Evolutionary conservation across 2,888 invertebrate genomes (phyloP), one percentile per base, ranked within the genome.

Genomic region (Panopea generosa): DNA sequence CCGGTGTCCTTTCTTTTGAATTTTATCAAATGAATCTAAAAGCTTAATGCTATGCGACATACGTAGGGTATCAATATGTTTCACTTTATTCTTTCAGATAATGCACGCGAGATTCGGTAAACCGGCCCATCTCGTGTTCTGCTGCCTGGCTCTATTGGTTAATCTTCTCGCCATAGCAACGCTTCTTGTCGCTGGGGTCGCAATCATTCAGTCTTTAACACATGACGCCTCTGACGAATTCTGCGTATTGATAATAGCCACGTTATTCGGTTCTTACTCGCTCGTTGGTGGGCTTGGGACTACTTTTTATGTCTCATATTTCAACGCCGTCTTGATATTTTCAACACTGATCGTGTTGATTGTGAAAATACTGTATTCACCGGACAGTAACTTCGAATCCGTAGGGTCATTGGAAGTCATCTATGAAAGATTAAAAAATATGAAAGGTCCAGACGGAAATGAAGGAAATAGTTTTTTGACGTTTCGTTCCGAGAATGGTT

Each of bases 301-400:
- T 26, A 89, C 90, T 4, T 90, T 90, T 57, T 90, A 90, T 59
- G 90, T 90, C 18, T 88, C 89, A 9, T 90, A 90, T 77, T 88
- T 89, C 78, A 90, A 89, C 73, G 79, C 86, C 2, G 76, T 77
- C 22, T 55, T 88, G 26, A 84, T 87, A 7, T 88, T 86, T 60
- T 50, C 77, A 6, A 75, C 85, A 7, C 67, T 89, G 18, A 59
- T 86, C 9, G 61, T 76, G 38, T 82, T 87, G 50, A 83, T 77
- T 27, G 59, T 84, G 24, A 82, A 80, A 45, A 74, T 86, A 9
- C 75, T 84, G 57, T 81, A 83, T 55, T 27, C 60, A 9, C 63
- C 68, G n/a, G 69, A 72, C 3, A 50, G 56, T 9, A 68, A 61
- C 11, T 62, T 56, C 9, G 27, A 45, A 7, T 27, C 72, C 2